Evolutionary conservation across 2,113 vertebrate genomes (phyloP).

Genomic region (Albula glossodonta): DNA sequence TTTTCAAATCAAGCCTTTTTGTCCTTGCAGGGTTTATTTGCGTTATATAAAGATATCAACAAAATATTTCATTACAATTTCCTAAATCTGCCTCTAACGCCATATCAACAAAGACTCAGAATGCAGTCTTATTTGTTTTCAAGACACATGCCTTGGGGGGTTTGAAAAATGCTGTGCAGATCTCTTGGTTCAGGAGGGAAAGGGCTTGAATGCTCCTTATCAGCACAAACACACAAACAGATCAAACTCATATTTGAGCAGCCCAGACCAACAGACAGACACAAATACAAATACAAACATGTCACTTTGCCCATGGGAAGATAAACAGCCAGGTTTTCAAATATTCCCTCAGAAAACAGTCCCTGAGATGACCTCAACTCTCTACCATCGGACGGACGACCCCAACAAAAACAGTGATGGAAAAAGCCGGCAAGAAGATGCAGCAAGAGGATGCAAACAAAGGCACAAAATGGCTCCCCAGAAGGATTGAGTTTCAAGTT

Average conservation of each 20-base stretch:
- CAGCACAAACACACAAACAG: background rate
- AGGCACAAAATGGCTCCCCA: background rate
- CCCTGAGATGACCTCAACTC: background rate
- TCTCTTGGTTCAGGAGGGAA: background rate
- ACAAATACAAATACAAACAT: background rate
- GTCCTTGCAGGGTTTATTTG: background rate
- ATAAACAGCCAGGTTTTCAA: conserved; percentile 1
- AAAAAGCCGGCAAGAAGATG: too few species aligned
- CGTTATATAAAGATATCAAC: background rate
- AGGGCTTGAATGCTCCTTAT: background rate
- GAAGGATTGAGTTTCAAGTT: background rate
- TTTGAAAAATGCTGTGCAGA: background rate
- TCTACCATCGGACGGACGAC: background rate
- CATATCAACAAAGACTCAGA: background rate
- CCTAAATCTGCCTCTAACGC: background rate
- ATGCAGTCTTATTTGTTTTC: background rate
- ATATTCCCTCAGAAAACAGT: background rate
- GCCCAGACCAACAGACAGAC: conserved; percentile 7
- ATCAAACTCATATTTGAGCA: background rate
- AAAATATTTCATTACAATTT: background rate
- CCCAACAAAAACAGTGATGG: background rate
- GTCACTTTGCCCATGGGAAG: background rate
- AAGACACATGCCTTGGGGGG: too few species aligned
- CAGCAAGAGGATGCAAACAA: background rate
- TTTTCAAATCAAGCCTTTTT: too few species aligned